Base-by-base conservation (phyloP, 2,888 invertebrate genomes). In the Brenthis ino region DNA sequence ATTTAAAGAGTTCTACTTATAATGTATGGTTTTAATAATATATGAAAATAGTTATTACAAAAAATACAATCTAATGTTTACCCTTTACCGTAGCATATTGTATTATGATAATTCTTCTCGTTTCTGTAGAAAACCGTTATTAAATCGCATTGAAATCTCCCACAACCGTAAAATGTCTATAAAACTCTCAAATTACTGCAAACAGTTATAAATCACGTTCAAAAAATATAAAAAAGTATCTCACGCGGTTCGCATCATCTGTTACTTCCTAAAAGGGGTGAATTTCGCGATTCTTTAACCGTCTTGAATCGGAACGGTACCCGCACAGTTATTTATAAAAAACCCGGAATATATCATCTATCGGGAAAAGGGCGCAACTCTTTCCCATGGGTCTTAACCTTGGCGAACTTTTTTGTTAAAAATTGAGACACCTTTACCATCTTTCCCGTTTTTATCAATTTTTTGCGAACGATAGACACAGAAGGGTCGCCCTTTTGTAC, bases 341-440 rank as follows among this genome's bases (percentile, higher is more conserved):
- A 86, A 80, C 74, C 73, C 87, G 87, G 87, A 90, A 91, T 90
- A 90, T 85, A 80, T 82, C 77, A 79, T 77, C 79, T 82, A 82
- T 81, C 82, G 80, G 80, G 79, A 81, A 86, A 88, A 85, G 85
- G 83, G 85, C 84, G 88, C 89, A 93, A 93, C 93, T 93, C 93
- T 93, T 93, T 93, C 93, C 91, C 93, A 93, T 89, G 93, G 88
- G 87, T 92, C 92, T 92, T 92, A 93, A 92, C 91, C 91, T 92
- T 86, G 83, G 85, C 83, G 84, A 83, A 83, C 77, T 85, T 90
- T 88, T 89, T 86, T 87, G 83, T 83, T 78, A 78, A 87, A 88
- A 91, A 88, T 87, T 87, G 86, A 89, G 91, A 93, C 93, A 92
- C 91, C 92, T 93, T 93, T 92, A 91, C 80, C 87, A 93, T 93